These are phyloP conservation scores for Seira musarum DNA, from an alignment of 2,888 invertebrate species.

Conservation along the genomic window DNA sequence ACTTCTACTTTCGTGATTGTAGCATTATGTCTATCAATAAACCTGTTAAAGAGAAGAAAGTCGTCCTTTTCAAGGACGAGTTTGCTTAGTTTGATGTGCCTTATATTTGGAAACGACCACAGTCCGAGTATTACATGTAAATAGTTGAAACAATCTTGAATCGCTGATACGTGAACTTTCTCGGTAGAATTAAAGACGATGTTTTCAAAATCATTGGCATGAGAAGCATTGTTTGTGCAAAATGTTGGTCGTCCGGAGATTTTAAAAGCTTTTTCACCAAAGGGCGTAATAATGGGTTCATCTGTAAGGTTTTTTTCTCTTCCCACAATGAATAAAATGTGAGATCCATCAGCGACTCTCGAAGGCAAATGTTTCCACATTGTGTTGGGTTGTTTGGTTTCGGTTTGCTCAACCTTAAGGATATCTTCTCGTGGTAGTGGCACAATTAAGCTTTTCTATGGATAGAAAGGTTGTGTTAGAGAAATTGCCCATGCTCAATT, in stretches of 20 bases:
- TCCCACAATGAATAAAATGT: no score
- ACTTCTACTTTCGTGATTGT: slow-evolving; percentile 35
- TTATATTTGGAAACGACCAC: slow-evolving; percentile 34
- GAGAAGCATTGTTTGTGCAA: background rate
- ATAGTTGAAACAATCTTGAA: slow-evolving; percentile 24
- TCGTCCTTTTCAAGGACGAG: slow-evolving; percentile 15
- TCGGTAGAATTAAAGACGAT: no score
- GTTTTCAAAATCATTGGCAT: no score
- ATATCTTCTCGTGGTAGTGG: no score
- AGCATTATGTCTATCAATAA: slow-evolving; percentile 40
- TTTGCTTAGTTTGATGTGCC: slow-evolving; percentile 25
- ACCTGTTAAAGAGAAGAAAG: slow-evolving; percentile 7
- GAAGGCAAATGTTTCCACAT: no score
- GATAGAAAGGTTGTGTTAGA: no score
- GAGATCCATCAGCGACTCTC: no score
- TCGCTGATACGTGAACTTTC: slow-evolving; percentile 23
- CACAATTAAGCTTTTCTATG: no score
- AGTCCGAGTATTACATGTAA: slow-evolving; percentile 5
- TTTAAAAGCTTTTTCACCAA: background rate
- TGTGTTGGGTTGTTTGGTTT: no score
- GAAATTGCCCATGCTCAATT: no score
- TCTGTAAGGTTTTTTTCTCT: no score
- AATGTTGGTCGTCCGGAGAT: background rate
- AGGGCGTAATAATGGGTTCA: background rate
- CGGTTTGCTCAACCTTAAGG: no score